These are phyloP conservation scores for Zootermopsis nevadensis DNA, from an alignment of 2,888 invertebrate genomes.

Conservation along the genomic window DNA sequence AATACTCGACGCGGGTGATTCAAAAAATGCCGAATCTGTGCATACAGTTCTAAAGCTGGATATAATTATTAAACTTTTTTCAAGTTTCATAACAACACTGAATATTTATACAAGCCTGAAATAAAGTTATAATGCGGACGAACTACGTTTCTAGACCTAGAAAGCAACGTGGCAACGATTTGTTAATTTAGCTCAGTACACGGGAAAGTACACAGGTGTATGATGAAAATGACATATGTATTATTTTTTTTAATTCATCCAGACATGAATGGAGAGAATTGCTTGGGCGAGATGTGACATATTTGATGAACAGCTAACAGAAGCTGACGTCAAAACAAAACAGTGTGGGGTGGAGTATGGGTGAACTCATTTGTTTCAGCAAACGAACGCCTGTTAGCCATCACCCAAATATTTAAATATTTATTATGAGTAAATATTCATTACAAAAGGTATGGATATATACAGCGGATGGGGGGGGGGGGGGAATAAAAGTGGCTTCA, in stretches of 20 bases:
- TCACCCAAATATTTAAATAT: conserved; percentile 39
- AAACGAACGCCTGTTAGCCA: conserved; percentile 25
- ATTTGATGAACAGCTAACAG: not conserved
- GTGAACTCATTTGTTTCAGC: conserved; percentile 24
- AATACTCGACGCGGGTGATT: too few species aligned
- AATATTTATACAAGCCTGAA: too few species aligned
- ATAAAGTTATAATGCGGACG: too few species aligned
- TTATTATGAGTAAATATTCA: conserved; percentile 34
- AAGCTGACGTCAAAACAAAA: conserved; percentile 7
- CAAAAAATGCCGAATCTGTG: too few species aligned
- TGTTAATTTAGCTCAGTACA: too few species aligned
- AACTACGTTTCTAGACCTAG: too few species aligned
- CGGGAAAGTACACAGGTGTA: too few species aligned
- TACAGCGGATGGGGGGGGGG: not conserved
- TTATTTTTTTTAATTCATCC: not conserved
- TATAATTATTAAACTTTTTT: too few species aligned
- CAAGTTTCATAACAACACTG: too few species aligned
- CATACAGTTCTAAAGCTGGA: too few species aligned
- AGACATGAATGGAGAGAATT: not conserved
- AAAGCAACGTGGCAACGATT: too few species aligned
- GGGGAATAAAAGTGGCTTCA: not conserved
- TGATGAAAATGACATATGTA: too few species aligned
- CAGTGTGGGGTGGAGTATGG: not conserved
- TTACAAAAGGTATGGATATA: conserved; percentile 12
- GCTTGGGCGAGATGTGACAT: not conserved